These are phyloP conservation scores for Drosophila takahashii DNA, from an alignment of 1,140 invertebrate species.

Conservation along the genomic window DNA sequence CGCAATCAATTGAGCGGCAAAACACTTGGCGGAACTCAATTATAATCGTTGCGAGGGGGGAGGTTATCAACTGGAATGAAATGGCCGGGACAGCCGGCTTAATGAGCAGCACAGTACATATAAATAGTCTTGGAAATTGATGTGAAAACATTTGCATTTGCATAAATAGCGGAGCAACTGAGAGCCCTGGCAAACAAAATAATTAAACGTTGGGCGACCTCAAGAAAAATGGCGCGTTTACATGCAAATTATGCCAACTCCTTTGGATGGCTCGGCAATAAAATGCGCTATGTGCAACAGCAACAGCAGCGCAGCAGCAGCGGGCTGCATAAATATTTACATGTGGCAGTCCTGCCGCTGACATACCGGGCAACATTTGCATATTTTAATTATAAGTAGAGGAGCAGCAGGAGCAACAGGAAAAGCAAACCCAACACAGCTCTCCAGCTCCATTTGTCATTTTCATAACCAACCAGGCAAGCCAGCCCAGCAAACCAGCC, in stretches of 20 bases:
- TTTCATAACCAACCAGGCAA: constrained; percentile 64
- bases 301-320: background rate
- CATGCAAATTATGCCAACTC: constrained; percentile 79
- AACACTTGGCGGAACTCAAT: constrained; percentile 73
- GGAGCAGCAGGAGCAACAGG: constrained; percentile 9
- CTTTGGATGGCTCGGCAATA: constrained; percentile 44
- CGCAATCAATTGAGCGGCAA: constrained; percentile 79
- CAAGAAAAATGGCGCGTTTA: constrained; percentile 81
- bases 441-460: constrained; percentile 71
- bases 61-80: background rate
- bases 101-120: constrained; percentile 24
- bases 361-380: constrained; percentile 74
- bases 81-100: constrained; percentile 20
- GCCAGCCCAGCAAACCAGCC: background rate
- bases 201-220: constrained; percentile 45
- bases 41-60: constrained; percentile 45
- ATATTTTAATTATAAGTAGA: constrained; percentile 83
- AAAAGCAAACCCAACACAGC: constrained; percentile 25
- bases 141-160: constrained; percentile 52
- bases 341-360: constrained; percentile 70
- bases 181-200: constrained; percentile 43
- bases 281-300: constrained; percentile 55
- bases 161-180: constrained; percentile 49
- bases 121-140: constrained; percentile 42
- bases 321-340: constrained; percentile 75